Conservation (phyloP, 2,113 vertebrate genomes). For the Chloebia gouldiae region DNA sequence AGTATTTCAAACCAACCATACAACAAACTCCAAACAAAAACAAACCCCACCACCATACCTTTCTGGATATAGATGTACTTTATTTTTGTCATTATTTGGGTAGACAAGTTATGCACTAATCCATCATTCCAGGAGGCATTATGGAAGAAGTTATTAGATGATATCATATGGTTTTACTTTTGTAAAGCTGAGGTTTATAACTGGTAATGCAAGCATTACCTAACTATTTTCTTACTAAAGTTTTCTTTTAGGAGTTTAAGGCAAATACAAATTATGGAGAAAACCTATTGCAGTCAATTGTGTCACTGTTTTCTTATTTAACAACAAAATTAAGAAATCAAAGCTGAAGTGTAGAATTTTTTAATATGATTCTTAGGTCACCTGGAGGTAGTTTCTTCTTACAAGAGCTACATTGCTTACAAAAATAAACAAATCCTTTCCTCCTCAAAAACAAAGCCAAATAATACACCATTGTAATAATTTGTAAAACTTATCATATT, state of each 20-base stretch:
- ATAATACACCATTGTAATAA: background rate
- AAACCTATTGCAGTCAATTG: background rate
- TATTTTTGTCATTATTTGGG: background rate
- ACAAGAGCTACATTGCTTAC: background rate
- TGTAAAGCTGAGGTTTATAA: background rate
- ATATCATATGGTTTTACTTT: background rate
- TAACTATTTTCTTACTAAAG: background rate
- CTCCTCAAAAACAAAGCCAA: background rate
- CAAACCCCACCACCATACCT: fast-evolving
- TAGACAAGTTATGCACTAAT: background rate
- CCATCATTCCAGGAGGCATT: background rate
- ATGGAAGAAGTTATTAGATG: background rate
- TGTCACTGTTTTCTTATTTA: background rate
- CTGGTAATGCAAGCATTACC: background rate
- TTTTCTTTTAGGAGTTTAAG: background rate
- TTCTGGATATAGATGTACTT: background rate
- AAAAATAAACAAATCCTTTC: background rate
- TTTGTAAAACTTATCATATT: background rate
- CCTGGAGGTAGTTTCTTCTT: background rate
- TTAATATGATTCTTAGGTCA: background rate
- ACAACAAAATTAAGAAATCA: background rate
- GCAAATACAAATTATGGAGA: background rate
- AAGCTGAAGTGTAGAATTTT: background rate
- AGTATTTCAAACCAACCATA: background rate
- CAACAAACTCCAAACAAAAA: background rate